Conservation (phyloP, 2,113 vertebrate species). For the Monarcha castaneiventris region DNA sequence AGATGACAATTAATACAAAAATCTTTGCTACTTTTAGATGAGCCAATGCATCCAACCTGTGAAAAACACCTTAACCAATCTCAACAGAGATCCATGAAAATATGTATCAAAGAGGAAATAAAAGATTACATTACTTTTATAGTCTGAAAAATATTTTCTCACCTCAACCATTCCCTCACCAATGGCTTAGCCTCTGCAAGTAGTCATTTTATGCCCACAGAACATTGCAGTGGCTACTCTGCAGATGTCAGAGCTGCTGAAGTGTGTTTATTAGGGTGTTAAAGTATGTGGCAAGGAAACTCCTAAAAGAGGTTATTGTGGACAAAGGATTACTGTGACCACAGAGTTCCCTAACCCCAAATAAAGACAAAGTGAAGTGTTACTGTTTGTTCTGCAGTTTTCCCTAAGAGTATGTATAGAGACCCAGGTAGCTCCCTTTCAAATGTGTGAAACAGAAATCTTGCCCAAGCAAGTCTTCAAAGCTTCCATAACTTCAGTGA, state of each 20-base stretch:
- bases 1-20: neutral
- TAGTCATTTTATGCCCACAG: neutral
- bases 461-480: conserved; percentile 60
- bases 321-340: conserved; percentile 20
- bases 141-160: neutral
- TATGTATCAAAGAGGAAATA: neutral
- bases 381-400: conserved; percentile 13
- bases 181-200: neutral
- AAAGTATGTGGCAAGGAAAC: neutral
- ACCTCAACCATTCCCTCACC: neutral
- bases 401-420: neutral
- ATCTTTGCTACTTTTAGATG: neutral
- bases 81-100: neutral
- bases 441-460: conserved; percentile 45
- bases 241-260: neutral
- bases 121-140: neutral
- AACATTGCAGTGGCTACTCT: neutral
- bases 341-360: neutral
- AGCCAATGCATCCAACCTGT: neutral
- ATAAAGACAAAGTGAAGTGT: neutral
- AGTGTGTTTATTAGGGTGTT: neutral
- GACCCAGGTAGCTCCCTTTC: conserved; percentile 3
- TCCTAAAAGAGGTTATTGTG: neutral
- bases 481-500: conserved; percentile 35
- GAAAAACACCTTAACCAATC: neutral